Base-by-base conservation (phyloP, 2,113 vertebrate genomes). In the Pseudopipra pipra region DNA sequence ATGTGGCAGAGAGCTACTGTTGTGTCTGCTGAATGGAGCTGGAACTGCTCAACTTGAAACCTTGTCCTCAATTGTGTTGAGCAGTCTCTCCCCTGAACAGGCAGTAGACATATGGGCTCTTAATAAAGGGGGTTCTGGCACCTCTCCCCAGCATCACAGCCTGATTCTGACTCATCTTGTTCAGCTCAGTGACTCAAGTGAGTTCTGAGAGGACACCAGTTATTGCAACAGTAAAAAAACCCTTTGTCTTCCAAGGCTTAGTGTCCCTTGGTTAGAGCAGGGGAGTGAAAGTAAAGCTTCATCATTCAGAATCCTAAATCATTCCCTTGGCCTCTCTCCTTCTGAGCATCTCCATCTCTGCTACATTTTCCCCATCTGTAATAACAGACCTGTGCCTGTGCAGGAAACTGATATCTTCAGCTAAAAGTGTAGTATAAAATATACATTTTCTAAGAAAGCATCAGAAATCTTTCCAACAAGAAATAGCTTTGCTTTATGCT, bases 321-420 rank as follows among this genome's bases (percentile, higher is more conserved):
- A 54, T 74, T 84, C 44, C 21, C 61, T 81, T 95, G 87, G 52
- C 59, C 8, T 2, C 44, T 88, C 8, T 88, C 31, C 44, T 73
- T 52, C 75, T 27, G 30, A 82, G 49, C 22, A 65, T 46, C 54
- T 91, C 59, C 12, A n/a, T 76, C 51, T 76, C 65, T 81, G 51
- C 70, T 86, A 3, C n/a, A 0, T 92, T 95, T 94, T 85, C 28
- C 44, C 68, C 44, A 28, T 93, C 90, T 90, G 65, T 91, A 95
- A 92, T 90, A 94, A 92, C 62, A 93, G 87, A 71, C 67, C 71
- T 52, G 37, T 47, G 75, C 47, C 47, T 86, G 33, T 71, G 44
- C 86, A 93, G 73, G 79, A 95, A 95, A 67, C 87, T 75, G 83
- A 39, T 86, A 71, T 55, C 76, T 77, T 90, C 83, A 93, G 47